Evolutionary conservation across 2,113 vertebrate genomes (phyloP), one percentile per base, ranked within the genome.

Genomic region (Spheniscus mendiculus): DNA sequence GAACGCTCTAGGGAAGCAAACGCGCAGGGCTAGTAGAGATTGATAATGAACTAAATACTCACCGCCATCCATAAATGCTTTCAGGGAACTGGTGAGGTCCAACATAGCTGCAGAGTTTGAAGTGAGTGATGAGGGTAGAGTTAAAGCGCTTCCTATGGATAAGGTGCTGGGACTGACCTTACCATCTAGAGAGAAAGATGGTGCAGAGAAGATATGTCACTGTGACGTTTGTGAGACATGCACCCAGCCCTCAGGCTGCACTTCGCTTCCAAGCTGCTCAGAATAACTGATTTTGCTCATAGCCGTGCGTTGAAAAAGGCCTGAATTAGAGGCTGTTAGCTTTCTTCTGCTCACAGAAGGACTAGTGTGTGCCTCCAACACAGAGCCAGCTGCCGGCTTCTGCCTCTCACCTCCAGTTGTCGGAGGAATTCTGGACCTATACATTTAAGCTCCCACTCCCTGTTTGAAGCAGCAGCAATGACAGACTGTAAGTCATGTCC

Each of bases 41-140:
- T 21, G 19, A 32, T 32, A 65, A 63, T 2, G n/a, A 82, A 87
- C 56, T 26, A 18, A 59, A 85, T 83, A 98, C 98, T 98, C 95
- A 99, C 99, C 99, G 72, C 98, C 98, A 8, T 99, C 98, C 97
- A 99, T 97, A 62, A 98, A 98, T 4, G 99, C 98, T 97, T 99
- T 99, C 95, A 99, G 98, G 96, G 98, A 99, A 93, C 97, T 98
- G 92, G 98, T 98, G 92, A 99, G 98, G 94, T 99, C 99, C 77
- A 98, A 59, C 94, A 99, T 98, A 66, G 99, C 98, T 85, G 99
- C 97, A 83, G 98, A 98, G 79, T 98, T 97, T 58, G 98, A 95
- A 94, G 98, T 98, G 96, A 98, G 98, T 63, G 96, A 94, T 79
- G 98, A 98, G 96, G 98, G 98, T 87, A 99, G 95, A 85, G 98